Conservation (phyloP, 2,797 vertebrate species). For the Sus cebifrons region DNA sequence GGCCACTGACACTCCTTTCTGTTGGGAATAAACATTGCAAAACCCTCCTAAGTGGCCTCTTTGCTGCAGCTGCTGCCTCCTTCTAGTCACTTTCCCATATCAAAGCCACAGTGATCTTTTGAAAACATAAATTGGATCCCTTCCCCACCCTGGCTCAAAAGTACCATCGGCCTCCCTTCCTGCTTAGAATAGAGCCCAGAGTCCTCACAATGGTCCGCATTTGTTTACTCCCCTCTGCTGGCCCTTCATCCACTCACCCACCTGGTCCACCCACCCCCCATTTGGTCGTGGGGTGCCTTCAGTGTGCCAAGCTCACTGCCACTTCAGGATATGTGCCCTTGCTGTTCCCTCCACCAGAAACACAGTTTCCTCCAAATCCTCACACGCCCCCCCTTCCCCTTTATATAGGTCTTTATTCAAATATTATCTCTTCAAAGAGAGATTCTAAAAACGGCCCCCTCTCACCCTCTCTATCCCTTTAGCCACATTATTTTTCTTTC, state of each 20-base stretch:
- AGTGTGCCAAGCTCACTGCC: background rate
- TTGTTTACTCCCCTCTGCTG: background rate
- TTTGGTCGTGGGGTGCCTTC: background rate
- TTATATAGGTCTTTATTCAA: slow-evolving; percentile 27
- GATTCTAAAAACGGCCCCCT: background rate
- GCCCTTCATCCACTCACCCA: background rate
- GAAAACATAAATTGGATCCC: background rate
- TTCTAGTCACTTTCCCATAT: background rate
- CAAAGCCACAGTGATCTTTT: background rate
- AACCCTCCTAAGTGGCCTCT: background rate
- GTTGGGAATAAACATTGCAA: background rate
- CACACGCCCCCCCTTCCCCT: background rate
- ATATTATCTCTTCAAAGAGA: slow-evolving; percentile 17
- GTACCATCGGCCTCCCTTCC: background rate
- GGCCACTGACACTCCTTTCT: background rate
- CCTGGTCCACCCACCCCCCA: background rate
- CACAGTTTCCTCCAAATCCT: background rate
- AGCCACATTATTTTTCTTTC: background rate
- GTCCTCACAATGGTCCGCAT: background rate
- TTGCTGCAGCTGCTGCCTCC: background rate
- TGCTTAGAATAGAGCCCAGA: background rate
- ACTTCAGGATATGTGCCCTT: background rate
- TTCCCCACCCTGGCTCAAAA: background rate
- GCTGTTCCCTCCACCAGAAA: background rate
- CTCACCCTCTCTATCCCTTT: background rate